Evolutionary conservation across 2,113 vertebrate species (phyloP).

Genomic region (Chloropsis hardwickii): DNA sequence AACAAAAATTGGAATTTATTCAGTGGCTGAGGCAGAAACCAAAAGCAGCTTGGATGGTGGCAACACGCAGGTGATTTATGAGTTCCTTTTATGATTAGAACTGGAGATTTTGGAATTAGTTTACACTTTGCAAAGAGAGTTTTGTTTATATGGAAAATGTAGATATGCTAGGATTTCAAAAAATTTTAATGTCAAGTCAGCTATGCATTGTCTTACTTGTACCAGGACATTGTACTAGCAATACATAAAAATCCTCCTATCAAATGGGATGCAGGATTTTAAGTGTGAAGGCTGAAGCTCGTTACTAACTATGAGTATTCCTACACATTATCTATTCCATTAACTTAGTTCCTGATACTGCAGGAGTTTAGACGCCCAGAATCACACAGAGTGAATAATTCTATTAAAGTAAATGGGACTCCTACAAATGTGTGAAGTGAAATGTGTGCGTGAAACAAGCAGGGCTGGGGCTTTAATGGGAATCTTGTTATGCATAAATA

Average conservation of each 20-base stretch:
- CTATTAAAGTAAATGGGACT: conserved; percentile 28
- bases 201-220: background rate
- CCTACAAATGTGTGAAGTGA: conserved; percentile 38
- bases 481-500: background rate
- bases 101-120: conserved; percentile 11
- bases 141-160: background rate
- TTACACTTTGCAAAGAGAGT: background rate
- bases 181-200: background rate
- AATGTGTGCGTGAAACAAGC: background rate
- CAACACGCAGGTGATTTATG: conserved; percentile 1
- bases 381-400: conserved; percentile 45
- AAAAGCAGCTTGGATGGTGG: background rate
- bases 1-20: conserved; percentile 48
- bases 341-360: conserved; percentile 2
- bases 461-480: background rate
- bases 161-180: background rate
- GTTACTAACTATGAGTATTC: background rate
- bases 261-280: background rate
- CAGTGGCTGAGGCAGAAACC: conserved; percentile 16
- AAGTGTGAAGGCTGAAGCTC: background rate
- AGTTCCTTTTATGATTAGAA: background rate
- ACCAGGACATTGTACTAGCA: background rate
- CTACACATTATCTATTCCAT: conserved; percentile 32
- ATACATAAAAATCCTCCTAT: background rate
- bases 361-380: background rate